A percentile compares a stretch with the other conserved stretches of the same genome.
These are phyloP conservation scores for Aviceda cuculoides DNA, from an alignment of 2,797 vertebrate species.

Conservation along the genomic window DNA sequence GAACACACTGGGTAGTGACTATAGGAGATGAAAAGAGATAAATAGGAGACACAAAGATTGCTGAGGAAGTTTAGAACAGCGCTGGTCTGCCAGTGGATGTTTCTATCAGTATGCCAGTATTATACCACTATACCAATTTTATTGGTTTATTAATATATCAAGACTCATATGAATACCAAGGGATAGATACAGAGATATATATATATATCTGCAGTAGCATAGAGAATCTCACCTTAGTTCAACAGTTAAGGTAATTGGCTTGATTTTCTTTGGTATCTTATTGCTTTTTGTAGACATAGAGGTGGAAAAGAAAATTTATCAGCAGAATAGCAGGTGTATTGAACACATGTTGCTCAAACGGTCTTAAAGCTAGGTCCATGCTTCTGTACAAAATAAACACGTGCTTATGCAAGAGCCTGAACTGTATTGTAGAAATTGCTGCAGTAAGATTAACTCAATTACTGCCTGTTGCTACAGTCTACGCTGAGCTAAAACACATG, in stretches of 20 bases:
- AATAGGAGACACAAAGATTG: background rate
- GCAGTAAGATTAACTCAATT: conserved; percentile 7
- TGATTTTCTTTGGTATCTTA: background rate
- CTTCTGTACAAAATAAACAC: background rate
- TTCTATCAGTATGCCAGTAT: background rate
- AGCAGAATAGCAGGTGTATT: background rate
- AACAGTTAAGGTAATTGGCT: background rate
- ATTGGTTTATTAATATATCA: background rate
- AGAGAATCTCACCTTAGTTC: background rate
- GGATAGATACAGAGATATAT: background rate
- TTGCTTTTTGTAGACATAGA: background rate
- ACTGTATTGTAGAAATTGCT: background rate
- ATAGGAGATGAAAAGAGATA: background rate
- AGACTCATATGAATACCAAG: background rate
- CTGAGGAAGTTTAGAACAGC: background rate
- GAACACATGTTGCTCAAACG: background rate
- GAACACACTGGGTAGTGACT: background rate
- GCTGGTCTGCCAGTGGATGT: background rate
- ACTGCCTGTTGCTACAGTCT: background rate
- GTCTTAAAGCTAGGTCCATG: background rate
- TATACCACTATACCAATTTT: background rate
- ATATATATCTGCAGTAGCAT: background rate
- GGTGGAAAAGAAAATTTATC: background rate
- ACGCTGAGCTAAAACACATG: background rate
- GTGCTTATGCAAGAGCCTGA: background rate